Percentiles rank a stretch among this genome's conserved stretches.
Evolutionary conservation across 2,797 vertebrate species (phyloP).

Genomic region (Prionace glauca): DNA sequence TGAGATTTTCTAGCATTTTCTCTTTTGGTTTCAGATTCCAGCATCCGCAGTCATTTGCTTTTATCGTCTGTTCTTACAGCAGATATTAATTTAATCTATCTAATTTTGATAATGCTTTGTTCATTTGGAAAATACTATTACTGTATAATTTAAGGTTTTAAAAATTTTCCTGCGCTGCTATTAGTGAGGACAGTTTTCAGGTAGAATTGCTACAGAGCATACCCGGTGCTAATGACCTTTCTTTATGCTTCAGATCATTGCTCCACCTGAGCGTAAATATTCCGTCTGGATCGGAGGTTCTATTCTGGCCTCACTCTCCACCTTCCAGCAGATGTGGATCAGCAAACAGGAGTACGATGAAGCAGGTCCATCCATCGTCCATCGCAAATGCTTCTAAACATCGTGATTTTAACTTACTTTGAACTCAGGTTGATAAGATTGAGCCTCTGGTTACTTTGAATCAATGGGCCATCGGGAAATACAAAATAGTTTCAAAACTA

Average conservation of each 20-base stretch:
- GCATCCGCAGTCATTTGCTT: too few species aligned
- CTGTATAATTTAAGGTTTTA: neutral
- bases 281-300: slow-evolving; percentile 74
- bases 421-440: slow-evolving; percentile 40
- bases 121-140: neutral
- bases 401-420: slow-evolving; percentile 38
- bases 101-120: neutral
- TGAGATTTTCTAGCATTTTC: too few species aligned
- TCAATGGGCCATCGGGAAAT: slow-evolving; percentile 49
- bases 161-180: neutral
- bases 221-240: neutral
- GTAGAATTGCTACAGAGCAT: neutral
- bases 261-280: slow-evolving; percentile 71
- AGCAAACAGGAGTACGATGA: slow-evolving; percentile 73
- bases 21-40: too few species aligned
- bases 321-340: slow-evolving; percentile 64
- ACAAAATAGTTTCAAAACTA: slow-evolving; percentile 50
- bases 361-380: slow-evolving; percentile 60
- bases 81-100: neutral
- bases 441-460: slow-evolving; percentile 54
- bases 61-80: neutral
- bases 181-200: neutral
- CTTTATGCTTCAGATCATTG: slow-evolving; percentile 56
- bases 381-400: slow-evolving; percentile 78
- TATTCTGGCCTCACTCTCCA: slow-evolving; percentile 58